Percentiles rank a stretch among this genome's conserved stretches.
Conservation (phyloP, 2,888 invertebrate species). For the Lumbricus terrestris region DNA sequence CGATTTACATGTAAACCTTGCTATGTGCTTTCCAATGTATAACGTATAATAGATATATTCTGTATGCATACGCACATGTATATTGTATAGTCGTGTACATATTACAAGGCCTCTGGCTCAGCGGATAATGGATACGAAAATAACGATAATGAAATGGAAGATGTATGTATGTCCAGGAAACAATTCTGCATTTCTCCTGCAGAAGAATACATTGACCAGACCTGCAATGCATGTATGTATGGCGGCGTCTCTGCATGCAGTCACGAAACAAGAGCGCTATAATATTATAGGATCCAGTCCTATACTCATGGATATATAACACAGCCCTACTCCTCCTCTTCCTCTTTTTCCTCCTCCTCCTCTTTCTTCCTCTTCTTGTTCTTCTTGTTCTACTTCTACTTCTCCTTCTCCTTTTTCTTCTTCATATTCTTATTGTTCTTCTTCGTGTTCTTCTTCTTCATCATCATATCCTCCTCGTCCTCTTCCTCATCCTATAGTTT, state of each 20-base stretch:
- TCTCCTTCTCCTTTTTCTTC: too few species aligned
- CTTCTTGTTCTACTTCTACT: too few species aligned
- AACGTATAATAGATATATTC: neutral
- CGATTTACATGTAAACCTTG: neutral
- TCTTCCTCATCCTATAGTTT: neutral
- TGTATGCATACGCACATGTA: neutral
- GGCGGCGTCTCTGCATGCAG: neutral
- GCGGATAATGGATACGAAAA: neutral
- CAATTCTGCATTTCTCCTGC: neutral
- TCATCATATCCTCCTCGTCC: neutral
- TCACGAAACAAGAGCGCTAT: neutral
- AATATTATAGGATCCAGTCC: too few species aligned
- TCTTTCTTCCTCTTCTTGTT: too few species aligned
- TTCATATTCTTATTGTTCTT: too few species aligned
- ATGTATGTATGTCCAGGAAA: constrained; percentile 3
- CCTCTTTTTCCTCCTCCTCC: neutral
- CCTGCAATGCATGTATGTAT: neutral
- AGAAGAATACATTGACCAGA: neutral
- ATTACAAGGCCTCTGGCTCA: neutral
- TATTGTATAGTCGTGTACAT: neutral
- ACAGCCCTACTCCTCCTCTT: neutral
- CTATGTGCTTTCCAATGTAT: neutral
- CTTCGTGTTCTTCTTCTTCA: neutral
- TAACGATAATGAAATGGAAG: neutral
- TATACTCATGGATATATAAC: neutral